Percentiles rank a stretch among this genome's conserved stretches.
These are phyloP conservation scores for Bubo scandiacus DNA, from an alignment of 2,113 vertebrate species.

Conservation along the genomic window DNA sequence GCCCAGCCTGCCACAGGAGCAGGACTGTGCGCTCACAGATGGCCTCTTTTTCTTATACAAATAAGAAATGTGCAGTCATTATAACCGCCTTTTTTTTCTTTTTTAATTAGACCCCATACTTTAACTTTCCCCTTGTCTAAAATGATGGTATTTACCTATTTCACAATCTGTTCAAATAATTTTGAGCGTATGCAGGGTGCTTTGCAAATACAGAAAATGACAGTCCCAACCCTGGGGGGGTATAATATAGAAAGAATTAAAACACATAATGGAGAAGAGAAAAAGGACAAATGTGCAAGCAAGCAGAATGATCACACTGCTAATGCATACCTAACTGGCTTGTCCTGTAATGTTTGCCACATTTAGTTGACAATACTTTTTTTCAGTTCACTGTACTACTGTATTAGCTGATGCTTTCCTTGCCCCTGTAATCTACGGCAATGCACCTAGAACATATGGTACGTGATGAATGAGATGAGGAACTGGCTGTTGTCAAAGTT, in stretches of 20 bases:
- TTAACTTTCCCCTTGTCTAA: not conserved
- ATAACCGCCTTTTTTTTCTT: not conserved
- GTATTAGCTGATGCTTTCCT: not conserved
- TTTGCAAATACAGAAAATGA: not conserved
- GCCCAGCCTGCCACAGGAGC: not conserved
- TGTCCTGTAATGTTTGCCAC: not conserved
- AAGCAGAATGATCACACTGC: not conserved
- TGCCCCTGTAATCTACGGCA: not conserved
- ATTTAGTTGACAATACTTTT: not conserved
- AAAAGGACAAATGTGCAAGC: not conserved
- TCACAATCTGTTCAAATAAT: not conserved
- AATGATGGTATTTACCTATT: not conserved
- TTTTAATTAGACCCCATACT: not conserved
- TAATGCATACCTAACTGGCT: not conserved
- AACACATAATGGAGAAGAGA: not conserved
- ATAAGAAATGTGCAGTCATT: not conserved
- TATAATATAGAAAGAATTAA: not conserved
- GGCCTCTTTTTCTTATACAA: not conserved
- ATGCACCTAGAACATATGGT: not conserved
- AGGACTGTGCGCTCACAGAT: not conserved
- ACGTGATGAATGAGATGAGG: not conserved
- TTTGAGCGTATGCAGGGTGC: not conserved
- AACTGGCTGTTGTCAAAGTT: not conserved
- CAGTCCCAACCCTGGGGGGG: fast-evolving
- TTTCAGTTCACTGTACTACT: not conserved